Percentiles rank a stretch among this genome's conserved stretches.
Evolutionary conservation across 2,797 vertebrate genomes (phyloP).

Genomic region (Cetoscarus ocellatus): DNA sequence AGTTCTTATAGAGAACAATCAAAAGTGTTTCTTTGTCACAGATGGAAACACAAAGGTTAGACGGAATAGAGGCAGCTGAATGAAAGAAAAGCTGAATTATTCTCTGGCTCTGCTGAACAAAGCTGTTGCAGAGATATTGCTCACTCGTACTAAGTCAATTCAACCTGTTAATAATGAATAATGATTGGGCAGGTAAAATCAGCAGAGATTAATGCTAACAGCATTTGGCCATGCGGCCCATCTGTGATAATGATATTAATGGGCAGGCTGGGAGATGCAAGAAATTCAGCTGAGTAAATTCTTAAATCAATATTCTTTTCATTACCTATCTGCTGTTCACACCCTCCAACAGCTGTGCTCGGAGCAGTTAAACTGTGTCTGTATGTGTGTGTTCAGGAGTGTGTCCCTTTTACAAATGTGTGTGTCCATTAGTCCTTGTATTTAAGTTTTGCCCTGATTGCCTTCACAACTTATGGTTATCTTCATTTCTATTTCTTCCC

Average conservation of each 20-base stretch:
- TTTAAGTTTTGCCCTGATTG: conserved; percentile 25
- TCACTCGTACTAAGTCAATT: conserved; percentile 43
- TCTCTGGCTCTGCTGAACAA: conserved; percentile 13
- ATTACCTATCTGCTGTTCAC: conserved; percentile 61
- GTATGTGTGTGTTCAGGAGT: conserved; percentile 14
- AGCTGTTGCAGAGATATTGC: conserved; percentile 41
- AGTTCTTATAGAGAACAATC: background rate
- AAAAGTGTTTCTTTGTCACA: conserved; percentile 4
- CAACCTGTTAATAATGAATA: conserved; percentile 67
- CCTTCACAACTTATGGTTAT: conserved; percentile 32
- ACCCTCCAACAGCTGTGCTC: conserved; percentile 38
- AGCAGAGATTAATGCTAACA: conserved; percentile 60
- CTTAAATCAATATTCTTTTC: conserved; percentile 77
- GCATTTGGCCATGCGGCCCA: conserved; percentile 50
- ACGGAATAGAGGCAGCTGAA: conserved; percentile 17
- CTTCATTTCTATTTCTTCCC: conserved; percentile 44
- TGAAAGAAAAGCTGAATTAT: conserved; percentile 16
- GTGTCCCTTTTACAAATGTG: conserved; percentile 13
- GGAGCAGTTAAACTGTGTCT: conserved; percentile 25
- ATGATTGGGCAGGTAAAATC: conserved; percentile 56
- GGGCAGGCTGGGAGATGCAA: conserved; percentile 47
- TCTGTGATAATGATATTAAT: conserved; percentile 69
- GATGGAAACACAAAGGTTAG: conserved; percentile 13
- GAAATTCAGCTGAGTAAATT: conserved; percentile 66
- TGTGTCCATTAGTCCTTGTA: conserved; percentile 19